phyloP scores from a whole-genome alignment of 2,888 invertebrate genomes.

The Coleophora flavipennella region DNA sequence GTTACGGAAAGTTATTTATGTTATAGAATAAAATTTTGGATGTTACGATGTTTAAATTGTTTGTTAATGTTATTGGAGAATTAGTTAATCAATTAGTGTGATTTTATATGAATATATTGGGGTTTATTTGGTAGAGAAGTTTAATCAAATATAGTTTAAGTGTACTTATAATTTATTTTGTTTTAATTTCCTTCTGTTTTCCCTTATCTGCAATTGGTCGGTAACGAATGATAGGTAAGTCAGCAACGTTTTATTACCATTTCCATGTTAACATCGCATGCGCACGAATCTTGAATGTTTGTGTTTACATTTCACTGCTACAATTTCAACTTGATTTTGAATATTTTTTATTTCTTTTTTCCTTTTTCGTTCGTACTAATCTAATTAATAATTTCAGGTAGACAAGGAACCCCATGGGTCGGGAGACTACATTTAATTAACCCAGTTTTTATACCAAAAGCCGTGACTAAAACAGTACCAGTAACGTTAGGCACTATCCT shows the following conservation, averaged over 20 bases:
- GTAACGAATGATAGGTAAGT: conserved; percentile 40
- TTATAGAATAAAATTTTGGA: conserved; percentile 41
- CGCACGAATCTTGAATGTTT: conserved; percentile 35
- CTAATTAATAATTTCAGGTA: conserved; percentile 71
- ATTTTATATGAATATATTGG: conserved; percentile 74
- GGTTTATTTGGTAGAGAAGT: conserved; percentile 71
- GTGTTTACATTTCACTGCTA: conserved; percentile 34
- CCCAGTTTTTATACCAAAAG: conserved; percentile 44
- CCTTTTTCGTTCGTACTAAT: conserved; percentile 67
- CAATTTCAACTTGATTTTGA: conserved; percentile 37
- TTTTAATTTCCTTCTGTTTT: conserved; percentile 33
- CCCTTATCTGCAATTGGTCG: background rate
- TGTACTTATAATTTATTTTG: conserved; percentile 34
- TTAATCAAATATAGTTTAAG: conserved; percentile 62
- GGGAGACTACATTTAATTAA: conserved; percentile 66
- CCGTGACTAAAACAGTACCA: conserved; percentile 48
- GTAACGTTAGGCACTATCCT: conserved; percentile 36
- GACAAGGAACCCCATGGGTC: conserved; percentile 67
- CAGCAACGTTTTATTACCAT: conserved; percentile 12
- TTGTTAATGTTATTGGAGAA: conserved; percentile 69
- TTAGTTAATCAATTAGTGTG: conserved; percentile 64
- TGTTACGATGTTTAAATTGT: conserved; percentile 58
- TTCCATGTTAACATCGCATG: conserved; percentile 40
- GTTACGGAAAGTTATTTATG: conserved; percentile 43
- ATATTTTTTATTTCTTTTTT: conserved; percentile 38